Base-by-base conservation (phyloP, 2,797 vertebrate genomes). In the Gallinago solitaria region DNA sequence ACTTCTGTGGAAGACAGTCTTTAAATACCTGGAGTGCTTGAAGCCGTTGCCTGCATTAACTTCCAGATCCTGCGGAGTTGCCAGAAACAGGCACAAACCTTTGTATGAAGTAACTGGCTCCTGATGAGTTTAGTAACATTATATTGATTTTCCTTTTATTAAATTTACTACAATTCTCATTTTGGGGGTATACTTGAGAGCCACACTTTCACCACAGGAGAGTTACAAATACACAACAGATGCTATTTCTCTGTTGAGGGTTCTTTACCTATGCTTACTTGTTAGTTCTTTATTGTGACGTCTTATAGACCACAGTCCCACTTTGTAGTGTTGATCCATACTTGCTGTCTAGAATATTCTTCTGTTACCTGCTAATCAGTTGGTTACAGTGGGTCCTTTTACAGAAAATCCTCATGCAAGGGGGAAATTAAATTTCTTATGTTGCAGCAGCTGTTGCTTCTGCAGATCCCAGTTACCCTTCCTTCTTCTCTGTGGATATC, bases 11-110 rank as follows among this genome's bases (percentile, higher is more conserved):
- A 92, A 84, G 83, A 81, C 39, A 54, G 45, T 57, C 70, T 68
- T 89, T 79, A 69, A 69, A 84, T 94, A 92, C 84, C 74, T 87
- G 63, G 37, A 65, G 33, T 37, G 54, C 59, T 95, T 87, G 57
- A 93, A 61, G 43, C 70, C 79, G 12, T 90, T 93, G 57, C 74
- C 37, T 89, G n/a, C 61, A 8, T 90, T 78, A 64, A 25, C 23
- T 94, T 87, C 43, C 77, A 92, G 54, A 73, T 90, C 67, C n/a
- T 65, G 20, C 45, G 23, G n/a, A 61, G 59, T 57, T 10, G 6
- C 33, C 59, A 93, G 61, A 73, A 71, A 73, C 6, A 1, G 41
- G 15, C 41, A n/a, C 25, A 86, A 90, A 73, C 30, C 25, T 89
- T 67, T 85, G 30, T 76, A 33, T 87, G 14, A 89, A 92, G 47